Evolutionary conservation across 2,797 vertebrate genomes (phyloP).

Genomic region (Gallinago nigripennis): DNA sequence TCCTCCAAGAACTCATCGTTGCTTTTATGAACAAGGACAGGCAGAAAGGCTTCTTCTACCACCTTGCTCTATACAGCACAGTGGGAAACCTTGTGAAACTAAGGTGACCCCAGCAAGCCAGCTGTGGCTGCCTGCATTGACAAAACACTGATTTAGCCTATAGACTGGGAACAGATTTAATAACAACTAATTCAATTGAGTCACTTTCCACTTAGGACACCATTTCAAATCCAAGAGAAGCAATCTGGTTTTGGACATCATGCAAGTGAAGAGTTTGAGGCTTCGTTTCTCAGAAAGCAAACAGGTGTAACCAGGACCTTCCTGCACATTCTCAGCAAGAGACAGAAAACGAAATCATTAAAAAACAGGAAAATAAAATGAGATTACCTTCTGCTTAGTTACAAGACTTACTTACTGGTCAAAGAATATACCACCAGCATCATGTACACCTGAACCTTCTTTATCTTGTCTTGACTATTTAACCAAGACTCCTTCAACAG

Average conservation of each 20-base stretch:
- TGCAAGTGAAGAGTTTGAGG: fast-evolving
- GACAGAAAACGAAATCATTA: background rate
- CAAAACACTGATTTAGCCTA: background rate
- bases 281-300: background rate
- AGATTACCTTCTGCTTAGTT: background rate
- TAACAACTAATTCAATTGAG: background rate
- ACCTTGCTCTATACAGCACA: background rate
- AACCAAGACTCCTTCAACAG: background rate
- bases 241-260: background rate
- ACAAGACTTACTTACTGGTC: background rate
- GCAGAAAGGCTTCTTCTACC: background rate
- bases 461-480: background rate
- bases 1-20: background rate
- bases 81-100: background rate
- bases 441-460: background rate
- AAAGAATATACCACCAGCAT: background rate
- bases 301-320: background rate
- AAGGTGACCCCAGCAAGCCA: background rate
- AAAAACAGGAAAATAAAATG: background rate
- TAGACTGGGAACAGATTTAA: background rate
- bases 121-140: background rate
- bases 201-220: background rate
- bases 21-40: background rate
- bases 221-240: background rate
- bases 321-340: background rate